These are phyloP conservation scores for Hedychridium roseum DNA, from an alignment of 2,888 invertebrate species.

Conservation along the genomic window DNA sequence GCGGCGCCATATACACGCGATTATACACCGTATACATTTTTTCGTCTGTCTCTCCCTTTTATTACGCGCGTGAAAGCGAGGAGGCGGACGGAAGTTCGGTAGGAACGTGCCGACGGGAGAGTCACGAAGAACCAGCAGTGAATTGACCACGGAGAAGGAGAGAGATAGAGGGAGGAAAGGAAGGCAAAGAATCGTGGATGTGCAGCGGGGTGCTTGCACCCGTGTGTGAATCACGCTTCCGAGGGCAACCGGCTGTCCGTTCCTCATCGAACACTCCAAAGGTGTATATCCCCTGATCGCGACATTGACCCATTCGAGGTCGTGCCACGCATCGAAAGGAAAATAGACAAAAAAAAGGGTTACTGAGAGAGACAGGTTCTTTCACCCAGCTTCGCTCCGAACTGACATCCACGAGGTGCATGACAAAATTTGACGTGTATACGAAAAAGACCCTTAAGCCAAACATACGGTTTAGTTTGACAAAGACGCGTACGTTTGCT, in stretches of 20 bases:
- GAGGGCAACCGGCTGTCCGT: constrained; percentile 45
- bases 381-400: not conserved
- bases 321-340: not conserved
- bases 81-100: constrained; percentile 1
- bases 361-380: not conserved
- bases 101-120: constrained; percentile 4
- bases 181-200: constrained; percentile 24
- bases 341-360: not conserved
- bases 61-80: not conserved
- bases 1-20: constrained; percentile 23
- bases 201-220: constrained; percentile 45
- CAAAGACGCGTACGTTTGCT: too few relatives aligned
- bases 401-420: constrained; percentile 21
- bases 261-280: constrained; percentile 28
- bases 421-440: too few relatives aligned
- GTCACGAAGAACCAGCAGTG: constrained; percentile 20
- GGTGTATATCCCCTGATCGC: constrained; percentile 30
- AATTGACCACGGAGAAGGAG: constrained; percentile 8
- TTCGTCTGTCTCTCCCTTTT: too few relatives aligned
- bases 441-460: too few relatives aligned
- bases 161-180: constrained; percentile 11
- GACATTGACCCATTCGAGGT: constrained; percentile 43
- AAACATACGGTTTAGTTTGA: too few relatives aligned
- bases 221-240: constrained; percentile 56
- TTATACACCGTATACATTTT: too few relatives aligned